Evolutionary conservation across 2,113 vertebrate species (phyloP).

Genomic region (Mobula hypostoma): DNA sequence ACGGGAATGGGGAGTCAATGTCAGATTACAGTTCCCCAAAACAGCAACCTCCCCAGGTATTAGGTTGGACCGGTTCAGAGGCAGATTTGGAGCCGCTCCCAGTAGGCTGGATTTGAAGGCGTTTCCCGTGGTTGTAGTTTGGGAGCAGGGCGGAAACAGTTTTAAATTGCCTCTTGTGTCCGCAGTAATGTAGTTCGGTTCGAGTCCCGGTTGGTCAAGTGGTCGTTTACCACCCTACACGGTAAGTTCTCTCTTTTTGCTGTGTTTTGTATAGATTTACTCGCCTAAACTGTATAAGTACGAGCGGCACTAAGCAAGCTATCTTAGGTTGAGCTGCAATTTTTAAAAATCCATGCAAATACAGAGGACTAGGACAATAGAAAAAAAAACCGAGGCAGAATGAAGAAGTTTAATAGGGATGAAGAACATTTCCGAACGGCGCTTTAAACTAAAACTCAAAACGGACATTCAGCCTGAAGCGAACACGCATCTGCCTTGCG

Average conservation of each 20-base stretch:
- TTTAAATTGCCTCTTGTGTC: no score
- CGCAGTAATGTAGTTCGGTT: background rate
- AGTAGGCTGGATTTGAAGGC: no score
- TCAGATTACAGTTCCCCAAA: background rate
- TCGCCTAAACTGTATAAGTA: background rate
- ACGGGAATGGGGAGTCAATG: no score
- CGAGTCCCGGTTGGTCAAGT: background rate
- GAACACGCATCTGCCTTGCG: background rate
- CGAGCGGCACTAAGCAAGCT: background rate
- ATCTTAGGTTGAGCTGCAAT: no score
- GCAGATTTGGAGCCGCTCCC: background rate
- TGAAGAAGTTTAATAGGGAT: background rate
- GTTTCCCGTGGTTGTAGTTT: no score
- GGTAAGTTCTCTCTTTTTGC: background rate
- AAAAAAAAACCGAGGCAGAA: background rate
- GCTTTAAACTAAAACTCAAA: background rate
- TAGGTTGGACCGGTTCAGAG: background rate
- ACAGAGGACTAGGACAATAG: no score
- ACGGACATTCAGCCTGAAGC: background rate
- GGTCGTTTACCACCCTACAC: background rate
- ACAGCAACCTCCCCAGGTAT: background rate
- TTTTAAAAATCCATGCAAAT: no score
- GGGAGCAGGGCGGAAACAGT: background rate
- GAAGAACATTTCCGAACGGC: background rate
- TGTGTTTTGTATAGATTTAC: background rate